A percentile compares a stretch with the other conserved stretches of the same genome.
Conservation (phyloP, 1,140 invertebrate genomes). For the Berghia stephanieae region DNA sequence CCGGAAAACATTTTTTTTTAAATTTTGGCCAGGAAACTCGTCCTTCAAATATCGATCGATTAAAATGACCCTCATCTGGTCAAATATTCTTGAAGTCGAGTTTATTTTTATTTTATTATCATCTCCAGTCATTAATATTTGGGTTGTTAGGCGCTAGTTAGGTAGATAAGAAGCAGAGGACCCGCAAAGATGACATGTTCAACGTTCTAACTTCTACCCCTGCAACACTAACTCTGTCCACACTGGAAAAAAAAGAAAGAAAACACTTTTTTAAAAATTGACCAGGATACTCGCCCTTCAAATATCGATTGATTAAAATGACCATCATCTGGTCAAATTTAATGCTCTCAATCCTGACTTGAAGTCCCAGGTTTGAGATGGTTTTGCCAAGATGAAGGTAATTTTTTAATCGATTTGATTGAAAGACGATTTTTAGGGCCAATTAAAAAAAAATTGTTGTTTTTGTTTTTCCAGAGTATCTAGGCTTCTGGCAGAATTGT, state of each 20-base stretch:
- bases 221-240: constrained; percentile 71
- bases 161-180: too few relatives aligned
- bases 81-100: too few relatives aligned
- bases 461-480: background rate
- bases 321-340: constrained; percentile 12
- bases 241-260: constrained; percentile 86
- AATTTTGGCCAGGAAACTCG: too few relatives aligned
- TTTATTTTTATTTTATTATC: too few relatives aligned
- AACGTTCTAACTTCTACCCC: too few relatives aligned
- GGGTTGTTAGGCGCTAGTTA: too few relatives aligned
- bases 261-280: constrained; percentile 71
- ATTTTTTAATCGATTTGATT: background rate
- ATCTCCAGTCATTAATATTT: too few relatives aligned
- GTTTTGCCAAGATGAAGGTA: background rate
- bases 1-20: too few relatives aligned
- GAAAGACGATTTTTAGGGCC: background rate
- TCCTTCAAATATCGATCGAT: too few relatives aligned
- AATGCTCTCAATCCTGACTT: background rate
- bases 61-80: too few relatives aligned
- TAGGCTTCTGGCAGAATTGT: background rate
- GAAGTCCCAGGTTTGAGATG: background rate
- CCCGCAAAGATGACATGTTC: too few relatives aligned
- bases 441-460: too few relatives aligned
- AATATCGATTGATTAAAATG: background rate
- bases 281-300: background rate